These are phyloP conservation scores for Diabrotica virgifera DNA, from an alignment of 1,140 invertebrate species.

Conservation along the genomic window DNA sequence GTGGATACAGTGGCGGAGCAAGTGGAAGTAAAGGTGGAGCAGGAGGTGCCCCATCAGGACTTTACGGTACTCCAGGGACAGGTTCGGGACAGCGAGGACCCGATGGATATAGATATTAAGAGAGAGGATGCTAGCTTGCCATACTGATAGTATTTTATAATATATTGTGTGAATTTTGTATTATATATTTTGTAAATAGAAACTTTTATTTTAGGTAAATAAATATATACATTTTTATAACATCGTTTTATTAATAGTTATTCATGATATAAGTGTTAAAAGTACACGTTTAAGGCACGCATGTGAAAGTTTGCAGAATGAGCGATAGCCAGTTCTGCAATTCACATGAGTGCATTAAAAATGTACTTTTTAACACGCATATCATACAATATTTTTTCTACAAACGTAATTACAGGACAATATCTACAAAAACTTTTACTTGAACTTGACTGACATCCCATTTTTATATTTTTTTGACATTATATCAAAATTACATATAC, in stretches of 20 bases:
- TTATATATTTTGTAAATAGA: conserved; percentile 2
- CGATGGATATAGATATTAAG: conserved; percentile 27
- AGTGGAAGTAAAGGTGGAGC: background rate
- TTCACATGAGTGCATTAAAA: no score
- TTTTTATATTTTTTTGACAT: no score
- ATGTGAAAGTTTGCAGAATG: no score
- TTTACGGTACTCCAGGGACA: conserved; percentile 21
- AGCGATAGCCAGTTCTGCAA: no score
- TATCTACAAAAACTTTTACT: no score
- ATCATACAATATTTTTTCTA: no score
- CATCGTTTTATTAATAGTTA: background rate
- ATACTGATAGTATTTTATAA: background rate
- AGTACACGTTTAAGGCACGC: no score
- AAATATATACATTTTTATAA: conserved; percentile 1
- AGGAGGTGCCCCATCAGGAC: conserved; percentile 16
- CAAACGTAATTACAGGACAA: no score
- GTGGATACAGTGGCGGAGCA: background rate
- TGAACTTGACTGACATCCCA: no score
- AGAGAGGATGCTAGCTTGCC: conserved; percentile 10
- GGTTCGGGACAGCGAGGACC: conserved; percentile 20
- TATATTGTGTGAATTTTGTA: conserved; percentile 4
- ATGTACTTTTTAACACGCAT: no score
- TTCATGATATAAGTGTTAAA: no score
- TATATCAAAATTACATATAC: no score
- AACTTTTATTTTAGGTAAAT: conserved; percentile 6